Percentiles rank a stretch among this genome's conserved stretches.
phyloP scores from a whole-genome alignment of 2,888 invertebrate species.

The Camponotus fellah region DNA sequence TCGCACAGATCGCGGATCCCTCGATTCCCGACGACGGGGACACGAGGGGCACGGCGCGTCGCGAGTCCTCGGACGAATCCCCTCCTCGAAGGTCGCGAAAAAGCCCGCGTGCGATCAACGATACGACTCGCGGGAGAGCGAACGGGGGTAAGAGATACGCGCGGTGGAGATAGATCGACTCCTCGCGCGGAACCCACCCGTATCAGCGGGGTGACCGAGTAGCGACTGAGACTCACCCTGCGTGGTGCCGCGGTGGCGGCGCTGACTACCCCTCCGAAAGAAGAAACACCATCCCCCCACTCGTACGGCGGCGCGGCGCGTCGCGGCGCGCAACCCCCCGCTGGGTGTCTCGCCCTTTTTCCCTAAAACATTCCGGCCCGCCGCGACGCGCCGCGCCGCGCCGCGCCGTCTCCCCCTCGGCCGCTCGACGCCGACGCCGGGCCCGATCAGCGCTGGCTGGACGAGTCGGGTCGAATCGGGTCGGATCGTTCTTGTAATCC shows the following conservation, averaged over 20 bases:
- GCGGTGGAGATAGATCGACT: conserved; percentile 42
- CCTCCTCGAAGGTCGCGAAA: not conserved
- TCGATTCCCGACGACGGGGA: not conserved
- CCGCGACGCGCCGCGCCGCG: not conserved
- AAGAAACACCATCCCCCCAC: conserved; percentile 44
- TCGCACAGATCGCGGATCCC: conserved; percentile 34
- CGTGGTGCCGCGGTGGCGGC: conserved; percentile 75
- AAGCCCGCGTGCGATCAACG: not conserved
- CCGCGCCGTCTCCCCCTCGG: not conserved
- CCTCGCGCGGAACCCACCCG: conserved; percentile 71
- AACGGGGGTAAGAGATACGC: conserved; percentile 24
- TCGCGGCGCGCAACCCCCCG: conserved; percentile 24
- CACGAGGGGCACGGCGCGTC: not conserved
- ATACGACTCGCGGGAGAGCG: conserved; percentile 18
- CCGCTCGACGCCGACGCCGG: not conserved
- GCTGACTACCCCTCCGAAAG: conserved; percentile 74
- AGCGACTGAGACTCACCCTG: conserved; percentile 79
- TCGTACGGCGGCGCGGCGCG: not conserved
- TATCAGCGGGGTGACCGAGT: conserved; percentile 79
- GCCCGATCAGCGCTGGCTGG: not conserved
- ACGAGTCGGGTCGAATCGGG: not conserved
- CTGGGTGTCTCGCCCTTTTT: conserved; percentile 15
- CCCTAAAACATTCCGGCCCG: not conserved
- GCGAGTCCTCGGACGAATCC: not conserved
- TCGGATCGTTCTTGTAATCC: not conserved